phyloP scores from a whole-genome alignment of 2,797 vertebrate genomes.

The Myotis findleyi region DNA sequence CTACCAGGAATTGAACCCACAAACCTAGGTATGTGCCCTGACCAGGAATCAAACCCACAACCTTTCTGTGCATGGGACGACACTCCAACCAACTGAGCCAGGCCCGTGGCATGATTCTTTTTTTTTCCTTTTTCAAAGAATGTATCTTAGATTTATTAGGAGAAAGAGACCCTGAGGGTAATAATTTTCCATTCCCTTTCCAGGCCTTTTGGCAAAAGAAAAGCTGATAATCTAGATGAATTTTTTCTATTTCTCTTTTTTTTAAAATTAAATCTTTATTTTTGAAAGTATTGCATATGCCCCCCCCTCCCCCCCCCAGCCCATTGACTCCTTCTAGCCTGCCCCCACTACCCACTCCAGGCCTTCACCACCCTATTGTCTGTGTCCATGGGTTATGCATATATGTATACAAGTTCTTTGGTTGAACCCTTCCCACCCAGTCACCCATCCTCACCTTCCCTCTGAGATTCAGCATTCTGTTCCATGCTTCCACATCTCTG shows the following conservation, averaged over 20 bases:
- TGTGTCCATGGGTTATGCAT: too few relatives aligned
- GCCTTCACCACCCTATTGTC: too few relatives aligned
- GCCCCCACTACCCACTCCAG: too few relatives aligned
- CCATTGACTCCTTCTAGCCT: too few relatives aligned
- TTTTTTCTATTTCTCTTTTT: not conserved
- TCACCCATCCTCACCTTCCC: too few relatives aligned
- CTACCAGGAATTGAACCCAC: not conserved
- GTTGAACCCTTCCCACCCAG: too few relatives aligned
- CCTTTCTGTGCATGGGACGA: not conserved
- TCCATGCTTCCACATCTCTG: too few relatives aligned
- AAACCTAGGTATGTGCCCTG: not conserved
- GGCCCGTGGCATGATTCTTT: not conserved
- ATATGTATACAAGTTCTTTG: too few relatives aligned
- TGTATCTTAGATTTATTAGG: not conserved
- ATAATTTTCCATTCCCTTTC: not conserved
- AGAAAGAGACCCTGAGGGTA: not conserved
- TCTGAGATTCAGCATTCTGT: too few relatives aligned
- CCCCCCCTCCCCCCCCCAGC: too few relatives aligned
- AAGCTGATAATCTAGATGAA: not conserved
- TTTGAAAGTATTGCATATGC: too few relatives aligned
- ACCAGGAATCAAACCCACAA: not conserved
- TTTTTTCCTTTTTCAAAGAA: not conserved
- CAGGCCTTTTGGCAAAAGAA: constrained; percentile 3
- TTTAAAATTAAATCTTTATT: too few relatives aligned
- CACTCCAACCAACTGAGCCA: not conserved